Conservation (phyloP, 2,888 invertebrate genomes). For the Cerceris rybyensis region DNA sequence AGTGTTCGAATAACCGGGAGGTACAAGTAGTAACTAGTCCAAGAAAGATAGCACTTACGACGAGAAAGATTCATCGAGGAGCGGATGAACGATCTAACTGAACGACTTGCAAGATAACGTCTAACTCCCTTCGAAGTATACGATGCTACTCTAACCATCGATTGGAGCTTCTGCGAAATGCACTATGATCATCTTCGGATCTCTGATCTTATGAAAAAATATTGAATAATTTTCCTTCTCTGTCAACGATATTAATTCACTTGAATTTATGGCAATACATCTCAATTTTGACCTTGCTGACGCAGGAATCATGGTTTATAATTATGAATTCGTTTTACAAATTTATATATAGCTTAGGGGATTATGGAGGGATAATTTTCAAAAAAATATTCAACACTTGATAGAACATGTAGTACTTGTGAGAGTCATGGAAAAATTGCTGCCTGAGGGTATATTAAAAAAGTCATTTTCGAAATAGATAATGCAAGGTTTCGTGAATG, state of each 20-base stretch:
- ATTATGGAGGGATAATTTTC: not conserved
- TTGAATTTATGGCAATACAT: not conserved
- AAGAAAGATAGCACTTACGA: conserved; percentile 22
- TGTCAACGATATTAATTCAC: not conserved
- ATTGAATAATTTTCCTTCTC: conserved; percentile 10
- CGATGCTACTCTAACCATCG: conserved; percentile 20
- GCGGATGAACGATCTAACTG: conserved; percentile 27
- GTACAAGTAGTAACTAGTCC: conserved; percentile 14
- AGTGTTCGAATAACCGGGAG: not conserved
- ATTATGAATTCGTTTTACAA: no score
- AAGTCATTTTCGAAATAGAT: no score
- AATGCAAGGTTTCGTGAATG: no score
- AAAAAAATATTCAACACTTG: no score
- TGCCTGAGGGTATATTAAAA: no score
- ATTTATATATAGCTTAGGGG: not conserved
- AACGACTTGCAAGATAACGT: conserved; percentile 28
- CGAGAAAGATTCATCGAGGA: conserved; percentile 37
- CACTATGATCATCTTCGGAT: not conserved
- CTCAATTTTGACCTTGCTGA: not conserved
- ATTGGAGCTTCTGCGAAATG: not conserved
- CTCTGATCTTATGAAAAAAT: not conserved
- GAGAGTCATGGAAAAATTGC: no score
- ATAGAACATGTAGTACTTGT: no score
- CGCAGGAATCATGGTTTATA: not conserved
- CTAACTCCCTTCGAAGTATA: conserved; percentile 14